Conservation (phyloP, 2,797 vertebrate species). For the Babyrousa celebensis region DNA sequence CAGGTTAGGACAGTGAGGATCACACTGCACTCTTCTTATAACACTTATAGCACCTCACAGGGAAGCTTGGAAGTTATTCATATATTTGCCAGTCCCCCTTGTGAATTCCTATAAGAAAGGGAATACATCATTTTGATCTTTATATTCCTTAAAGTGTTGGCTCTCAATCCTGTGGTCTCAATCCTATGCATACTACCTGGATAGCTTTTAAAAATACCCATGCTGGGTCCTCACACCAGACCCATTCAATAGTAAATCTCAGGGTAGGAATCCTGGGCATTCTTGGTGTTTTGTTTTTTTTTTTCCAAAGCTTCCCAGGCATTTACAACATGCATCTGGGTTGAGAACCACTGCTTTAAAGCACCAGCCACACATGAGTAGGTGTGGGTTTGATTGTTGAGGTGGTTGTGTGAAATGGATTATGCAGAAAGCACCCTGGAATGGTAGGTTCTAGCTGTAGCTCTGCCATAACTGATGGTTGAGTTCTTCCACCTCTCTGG, state of each 20-base stretch:
- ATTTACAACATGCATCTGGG: not conserved
- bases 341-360: not conserved
- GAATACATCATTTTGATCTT: not conserved
- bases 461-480: not conserved
- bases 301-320: not conserved
- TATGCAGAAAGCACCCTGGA: not conserved
- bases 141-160: slow-evolving; percentile 3
- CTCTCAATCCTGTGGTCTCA: not conserved
- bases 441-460: not conserved
- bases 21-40: not conserved
- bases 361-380: not conserved
- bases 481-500: not conserved
- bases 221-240: not conserved
- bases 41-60: not conserved
- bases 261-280: not conserved
- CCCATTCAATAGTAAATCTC: not conserved
- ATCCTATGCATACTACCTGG: not conserved
- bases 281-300: not conserved
- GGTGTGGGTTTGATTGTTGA: not conserved
- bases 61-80: not conserved
- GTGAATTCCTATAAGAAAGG: not conserved
- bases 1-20: not conserved
- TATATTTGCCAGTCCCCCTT: not conserved
- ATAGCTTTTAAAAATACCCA: not conserved
- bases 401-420: not conserved